These are phyloP conservation scores for Tapirus indicus DNA, from an alignment of 2,797 vertebrate genomes.

Conservation along the genomic window DNA sequence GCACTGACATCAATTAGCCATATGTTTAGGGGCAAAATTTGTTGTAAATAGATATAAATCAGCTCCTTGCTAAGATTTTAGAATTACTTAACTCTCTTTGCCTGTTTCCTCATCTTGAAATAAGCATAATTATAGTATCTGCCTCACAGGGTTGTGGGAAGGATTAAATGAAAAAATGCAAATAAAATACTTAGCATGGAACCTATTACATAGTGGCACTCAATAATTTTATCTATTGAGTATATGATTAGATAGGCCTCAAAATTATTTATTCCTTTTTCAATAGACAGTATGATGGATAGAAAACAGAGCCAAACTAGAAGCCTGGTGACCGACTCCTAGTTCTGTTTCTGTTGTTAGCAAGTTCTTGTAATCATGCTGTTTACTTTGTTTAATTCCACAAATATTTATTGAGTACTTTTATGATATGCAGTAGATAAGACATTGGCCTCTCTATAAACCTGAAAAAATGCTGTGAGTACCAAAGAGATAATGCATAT, in stretches of 20 bases:
- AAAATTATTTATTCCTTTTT: background rate
- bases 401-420: background rate
- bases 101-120: conserved; percentile 23
- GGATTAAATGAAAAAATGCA: background rate
- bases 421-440: background rate
- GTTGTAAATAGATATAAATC: background rate
- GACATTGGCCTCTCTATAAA: background rate
- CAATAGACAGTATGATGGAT: background rate
- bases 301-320: background rate
- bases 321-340: background rate
- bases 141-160: background rate
- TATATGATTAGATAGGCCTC: background rate
- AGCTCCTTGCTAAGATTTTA: background rate
- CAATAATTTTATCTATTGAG: conserved; percentile 4
- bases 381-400: background rate
- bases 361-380: background rate
- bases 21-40: background rate
- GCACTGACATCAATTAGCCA: background rate
- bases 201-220: background rate
- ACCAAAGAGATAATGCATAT: background rate
- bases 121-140: background rate
- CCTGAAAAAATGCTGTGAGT: background rate
- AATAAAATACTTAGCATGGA: background rate
- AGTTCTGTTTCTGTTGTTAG: conserved; percentile 16
- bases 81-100: background rate